phyloP scores from a whole-genome alignment of 2,888 invertebrate species.

The Leucoma salicis region DNA sequence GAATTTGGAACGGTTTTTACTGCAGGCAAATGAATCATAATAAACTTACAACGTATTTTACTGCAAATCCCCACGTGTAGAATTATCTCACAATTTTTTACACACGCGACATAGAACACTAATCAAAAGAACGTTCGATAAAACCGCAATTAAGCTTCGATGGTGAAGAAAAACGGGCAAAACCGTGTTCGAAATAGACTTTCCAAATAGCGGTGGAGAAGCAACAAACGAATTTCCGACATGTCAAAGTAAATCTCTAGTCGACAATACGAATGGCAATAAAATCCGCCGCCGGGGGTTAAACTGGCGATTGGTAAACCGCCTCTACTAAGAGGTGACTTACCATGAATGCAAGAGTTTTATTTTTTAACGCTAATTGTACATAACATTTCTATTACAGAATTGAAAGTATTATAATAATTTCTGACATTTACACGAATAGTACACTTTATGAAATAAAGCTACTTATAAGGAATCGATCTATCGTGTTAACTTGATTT shows the following conservation, averaged over 20 bases:
- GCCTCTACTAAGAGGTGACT: constrained; percentile 48
- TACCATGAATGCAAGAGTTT: neutral
- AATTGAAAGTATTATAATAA: no score
- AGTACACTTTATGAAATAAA: no score
- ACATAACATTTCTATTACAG: no score
- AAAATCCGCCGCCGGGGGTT: constrained; percentile 67
- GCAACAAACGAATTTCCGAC: constrained; percentile 75
- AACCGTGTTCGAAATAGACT: constrained; percentile 47
- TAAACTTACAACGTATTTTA: no score
- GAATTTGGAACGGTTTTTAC: no score
- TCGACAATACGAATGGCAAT: constrained; percentile 78
- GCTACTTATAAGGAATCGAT: no score
- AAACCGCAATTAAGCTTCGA: constrained; percentile 41
- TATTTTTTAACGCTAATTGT: no score
- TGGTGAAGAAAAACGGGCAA: constrained; percentile 43
- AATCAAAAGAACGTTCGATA: constrained; percentile 19
- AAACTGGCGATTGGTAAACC: constrained; percentile 65
- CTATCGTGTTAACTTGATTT: no score
- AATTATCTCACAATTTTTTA: no score
- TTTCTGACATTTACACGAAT: no score
- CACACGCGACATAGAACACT: neutral
- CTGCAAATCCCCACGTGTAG: no score
- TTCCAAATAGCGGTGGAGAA: constrained; percentile 57
- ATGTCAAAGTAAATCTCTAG: constrained; percentile 78
- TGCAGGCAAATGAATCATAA: no score